Evolutionary conservation across 2,113 vertebrate genomes (phyloP).

Genomic region (Barnardius zonarius): DNA sequence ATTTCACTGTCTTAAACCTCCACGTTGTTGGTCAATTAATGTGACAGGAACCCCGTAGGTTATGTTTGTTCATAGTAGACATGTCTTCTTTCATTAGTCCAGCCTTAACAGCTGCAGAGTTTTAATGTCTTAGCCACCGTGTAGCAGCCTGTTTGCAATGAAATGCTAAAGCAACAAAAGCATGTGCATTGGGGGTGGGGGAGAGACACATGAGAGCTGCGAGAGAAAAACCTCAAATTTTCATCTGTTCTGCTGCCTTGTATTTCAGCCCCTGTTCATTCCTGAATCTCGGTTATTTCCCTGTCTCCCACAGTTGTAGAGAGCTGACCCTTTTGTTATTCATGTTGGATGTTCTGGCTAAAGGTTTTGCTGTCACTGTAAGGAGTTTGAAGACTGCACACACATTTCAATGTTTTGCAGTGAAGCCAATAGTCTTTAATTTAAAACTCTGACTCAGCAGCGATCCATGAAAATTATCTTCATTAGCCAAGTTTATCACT

Average conservation of each 20-base stretch:
- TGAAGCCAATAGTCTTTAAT: not conserved
- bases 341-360: not conserved
- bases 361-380: not conserved
- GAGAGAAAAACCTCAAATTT: not conserved
- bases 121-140: not conserved
- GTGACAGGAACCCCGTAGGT: constrained; percentile 27
- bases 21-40: constrained; percentile 17
- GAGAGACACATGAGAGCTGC: not conserved
- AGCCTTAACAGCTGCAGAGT: not conserved
- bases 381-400: not conserved
- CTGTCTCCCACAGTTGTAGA: not conserved
- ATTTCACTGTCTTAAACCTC: constrained; percentile 27
- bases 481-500: not conserved
- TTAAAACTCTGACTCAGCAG: not conserved
- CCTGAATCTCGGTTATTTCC: not conserved
- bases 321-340: not conserved
- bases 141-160: not conserved
- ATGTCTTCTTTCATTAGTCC: constrained; percentile 24
- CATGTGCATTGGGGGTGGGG: accelerated
- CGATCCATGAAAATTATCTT: not conserved
- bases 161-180: not conserved
- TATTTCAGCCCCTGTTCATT: not conserved
- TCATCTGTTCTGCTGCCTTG: not conserved
- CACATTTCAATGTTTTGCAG: not conserved
- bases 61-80: constrained; percentile 18